phyloP scores from a whole-genome alignment of 2,797 vertebrate species.

The Gymnothorax javanicus region DNA sequence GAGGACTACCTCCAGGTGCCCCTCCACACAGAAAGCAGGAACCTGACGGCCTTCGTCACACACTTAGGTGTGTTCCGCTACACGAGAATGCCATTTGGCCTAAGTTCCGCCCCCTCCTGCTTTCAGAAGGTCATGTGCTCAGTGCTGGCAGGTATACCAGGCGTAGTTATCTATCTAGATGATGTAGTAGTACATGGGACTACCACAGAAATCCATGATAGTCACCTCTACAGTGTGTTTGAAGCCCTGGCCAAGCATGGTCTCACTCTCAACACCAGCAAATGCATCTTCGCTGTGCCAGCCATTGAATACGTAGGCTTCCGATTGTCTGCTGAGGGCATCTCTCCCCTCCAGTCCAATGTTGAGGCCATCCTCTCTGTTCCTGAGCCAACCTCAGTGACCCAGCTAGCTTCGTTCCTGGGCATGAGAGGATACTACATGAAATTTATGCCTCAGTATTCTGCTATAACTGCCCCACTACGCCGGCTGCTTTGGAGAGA shows the following conservation, averaged over 20 bases:
- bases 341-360: not conserved
- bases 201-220: not conserved
- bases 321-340: not conserved
- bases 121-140: slow-evolving; percentile 36
- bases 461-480: too few species aligned
- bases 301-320: slow-evolving; percentile 24
- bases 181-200: slow-evolving; percentile 25
- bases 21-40: not conserved
- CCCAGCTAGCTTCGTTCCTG: too few species aligned
- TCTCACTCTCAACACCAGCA: slow-evolving; percentile 28
- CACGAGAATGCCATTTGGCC: slow-evolving; percentile 21
- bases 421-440: too few species aligned
- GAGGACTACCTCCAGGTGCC: too few species aligned
- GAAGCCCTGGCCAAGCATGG: slow-evolving; percentile 2
- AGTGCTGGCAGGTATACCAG: too few species aligned
- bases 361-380: too few species aligned
- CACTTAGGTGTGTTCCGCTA: not conserved
- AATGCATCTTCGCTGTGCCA: slow-evolving; percentile 21
- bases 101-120: too few species aligned
- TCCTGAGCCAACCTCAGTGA: too few species aligned
- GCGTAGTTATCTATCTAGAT: not conserved
- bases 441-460: too few species aligned
- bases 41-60: slow-evolving; percentile 6
- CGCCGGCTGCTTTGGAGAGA: not conserved
- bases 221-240: too few species aligned